Base-by-base conservation (phyloP, 2,888 invertebrate genomes). In the Melanophora roralis region DNA sequence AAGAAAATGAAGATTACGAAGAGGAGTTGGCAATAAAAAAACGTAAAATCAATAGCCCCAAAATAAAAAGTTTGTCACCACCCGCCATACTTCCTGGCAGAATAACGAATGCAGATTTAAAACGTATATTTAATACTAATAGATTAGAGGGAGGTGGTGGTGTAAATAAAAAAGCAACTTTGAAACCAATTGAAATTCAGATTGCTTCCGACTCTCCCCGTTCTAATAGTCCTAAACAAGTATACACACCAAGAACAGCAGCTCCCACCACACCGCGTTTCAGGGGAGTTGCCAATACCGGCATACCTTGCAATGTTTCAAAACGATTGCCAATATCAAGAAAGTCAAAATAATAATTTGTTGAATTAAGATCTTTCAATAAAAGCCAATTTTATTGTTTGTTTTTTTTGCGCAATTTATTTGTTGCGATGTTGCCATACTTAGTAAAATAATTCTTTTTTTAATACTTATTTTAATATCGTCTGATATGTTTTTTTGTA, bases 371-470 rank as follows among this genome's bases (percentile, higher is more conserved):
- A 38, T 12, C 1, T 14, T 14, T 40, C 38, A 64, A 38, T 38
- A 55, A 74, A 49, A 74, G 8, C 32, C 40, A 12, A n/a, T 65
- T 57, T n/a, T 38, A 3, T 43, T 59, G 2, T 43, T 69, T 73
- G 21, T 53, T 79, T 76, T 78, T 83, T 83, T 83, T 81, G 75
- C 83, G 83, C 84, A 84, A 82, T 83, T 83, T 83, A 82, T 84
- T 84, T 83, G 80, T 84, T 84, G 84, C 84, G 81, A 82, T 73
- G 78, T 83, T 83, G 83, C 84, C 79, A 80, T 83, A 84, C 81
- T 81, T 83, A 81, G 40, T 72, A 75, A 75, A 78, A 81, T 51
- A 72, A 60, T 45, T 60, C 45, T 27, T 14, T 62, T 32, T 40
- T 69, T 79, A 75, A 78, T 69, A 68, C 74, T 83, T 80, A 77